Evolutionary conservation across 2,113 vertebrate genomes (phyloP).

Genomic region (Cnemophilus loriae): DNA sequence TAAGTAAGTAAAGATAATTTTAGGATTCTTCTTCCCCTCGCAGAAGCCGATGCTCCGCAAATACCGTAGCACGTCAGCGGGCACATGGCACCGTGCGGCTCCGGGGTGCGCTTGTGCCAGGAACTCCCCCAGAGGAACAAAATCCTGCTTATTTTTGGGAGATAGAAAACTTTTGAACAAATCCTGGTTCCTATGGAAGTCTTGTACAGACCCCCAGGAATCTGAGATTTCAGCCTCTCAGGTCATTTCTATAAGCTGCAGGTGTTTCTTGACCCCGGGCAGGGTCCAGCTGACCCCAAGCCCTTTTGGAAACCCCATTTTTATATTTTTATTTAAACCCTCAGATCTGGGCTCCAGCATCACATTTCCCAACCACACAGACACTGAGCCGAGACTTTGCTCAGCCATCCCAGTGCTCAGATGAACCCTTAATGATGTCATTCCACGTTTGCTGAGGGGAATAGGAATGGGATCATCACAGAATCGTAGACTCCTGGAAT

Average conservation of each 20-base stretch:
- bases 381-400: neutral
- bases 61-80: neutral
- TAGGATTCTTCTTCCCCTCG: neutral
- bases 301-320: neutral
- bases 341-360: neutral
- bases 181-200: neutral
- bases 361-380: neutral
- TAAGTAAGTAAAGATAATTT: neutral
- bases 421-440: neutral
- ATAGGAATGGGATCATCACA: neutral
- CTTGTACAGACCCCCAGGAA: neutral
- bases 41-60: neutral
- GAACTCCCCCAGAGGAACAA: neutral
- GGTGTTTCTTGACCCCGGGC: fast-evolving
- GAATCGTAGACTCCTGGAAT: neutral
- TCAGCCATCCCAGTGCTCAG: neutral
- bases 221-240: neutral
- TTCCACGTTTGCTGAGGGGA: neutral
- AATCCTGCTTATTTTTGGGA: neutral
- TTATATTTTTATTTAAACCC: neutral
- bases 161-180: neutral
- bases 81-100: neutral
- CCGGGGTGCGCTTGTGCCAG: neutral
- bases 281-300: neutral
- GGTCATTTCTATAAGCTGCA: neutral